Percentiles rank a stretch among this genome's conserved stretches.
Conservation (phyloP, 2,888 invertebrate species). For the Drosophila infuscata region DNA sequence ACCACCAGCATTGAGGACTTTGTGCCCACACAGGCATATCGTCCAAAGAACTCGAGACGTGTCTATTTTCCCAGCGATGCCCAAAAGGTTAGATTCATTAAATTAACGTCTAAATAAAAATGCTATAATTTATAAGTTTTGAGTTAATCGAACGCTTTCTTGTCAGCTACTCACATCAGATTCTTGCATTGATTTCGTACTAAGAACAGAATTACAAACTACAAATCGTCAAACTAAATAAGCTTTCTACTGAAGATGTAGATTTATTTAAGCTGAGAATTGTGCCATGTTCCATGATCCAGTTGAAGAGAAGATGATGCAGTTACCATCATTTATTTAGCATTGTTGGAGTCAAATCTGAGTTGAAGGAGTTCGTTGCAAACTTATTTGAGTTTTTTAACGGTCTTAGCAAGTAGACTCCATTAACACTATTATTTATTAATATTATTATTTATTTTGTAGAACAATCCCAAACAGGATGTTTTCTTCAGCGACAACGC, state of each 20-base stretch:
- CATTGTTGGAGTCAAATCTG: not conserved
- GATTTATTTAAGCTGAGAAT: not conserved
- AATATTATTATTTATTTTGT: not conserved
- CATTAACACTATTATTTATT: not conserved
- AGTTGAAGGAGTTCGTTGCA: not conserved
- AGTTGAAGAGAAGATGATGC: not conserved
- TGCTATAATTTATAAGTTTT: no score
- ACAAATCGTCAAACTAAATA: not conserved
- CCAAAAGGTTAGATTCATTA: not conserved
- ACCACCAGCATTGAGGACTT: constrained; percentile 58
- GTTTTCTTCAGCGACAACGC: constrained; percentile 6
- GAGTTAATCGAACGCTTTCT: no score
- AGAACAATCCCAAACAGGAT: constrained; percentile 4
- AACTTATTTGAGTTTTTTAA: no score
- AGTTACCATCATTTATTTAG: not conserved
- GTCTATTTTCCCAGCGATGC: not conserved
- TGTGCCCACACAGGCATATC: constrained; percentile 68
- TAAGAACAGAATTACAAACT: no score
- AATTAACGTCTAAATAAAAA: not conserved
- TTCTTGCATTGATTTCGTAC: no score
- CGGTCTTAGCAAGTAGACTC: no score
- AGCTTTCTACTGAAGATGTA: not conserved
- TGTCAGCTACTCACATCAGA: no score
- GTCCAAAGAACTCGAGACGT: constrained; percentile 37
- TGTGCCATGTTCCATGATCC: not conserved